A percentile compares a stretch with the other conserved stretches of the same genome.
phyloP scores from a whole-genome alignment of 2,113 vertebrate genomes.

The Triplophysa siluroides region DNA sequence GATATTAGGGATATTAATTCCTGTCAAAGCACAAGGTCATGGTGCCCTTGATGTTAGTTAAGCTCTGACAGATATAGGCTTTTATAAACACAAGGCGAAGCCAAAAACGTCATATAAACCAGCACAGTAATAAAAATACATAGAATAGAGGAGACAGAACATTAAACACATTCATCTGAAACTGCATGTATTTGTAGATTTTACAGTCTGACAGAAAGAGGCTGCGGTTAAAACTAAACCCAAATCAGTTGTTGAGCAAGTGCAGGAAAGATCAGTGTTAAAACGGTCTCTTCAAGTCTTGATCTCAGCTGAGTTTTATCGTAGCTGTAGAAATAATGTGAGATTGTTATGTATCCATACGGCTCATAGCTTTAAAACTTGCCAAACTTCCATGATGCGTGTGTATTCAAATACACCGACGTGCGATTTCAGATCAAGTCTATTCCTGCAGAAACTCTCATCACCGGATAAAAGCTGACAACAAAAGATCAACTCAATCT shows the following conservation, averaged over 20 bases:
- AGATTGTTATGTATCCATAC: no score
- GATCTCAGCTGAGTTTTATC: no score
- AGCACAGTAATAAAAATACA: neutral
- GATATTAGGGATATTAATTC: constrained; percentile 16
- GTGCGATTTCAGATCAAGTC: constrained; percentile 9
- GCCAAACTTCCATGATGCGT: constrained; percentile 2
- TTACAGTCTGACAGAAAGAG: no score
- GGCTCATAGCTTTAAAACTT: no score
- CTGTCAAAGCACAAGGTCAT: constrained; percentile 29
- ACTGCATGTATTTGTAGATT: no score
- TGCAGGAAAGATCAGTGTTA: no score
- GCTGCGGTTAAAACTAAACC: no score
- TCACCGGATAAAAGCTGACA: constrained; percentile 1
- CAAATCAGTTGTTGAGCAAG: no score
- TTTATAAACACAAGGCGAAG: constrained; percentile 15
- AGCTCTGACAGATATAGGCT: constrained; percentile 3
- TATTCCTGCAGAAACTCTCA: constrained; percentile 20
- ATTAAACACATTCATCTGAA: no score
- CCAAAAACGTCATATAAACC: constrained; percentile 6
- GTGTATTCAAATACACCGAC: constrained; percentile 12
- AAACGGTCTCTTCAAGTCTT: no score
- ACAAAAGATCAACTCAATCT: constrained; percentile 19
- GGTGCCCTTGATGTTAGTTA: constrained; percentile 10
- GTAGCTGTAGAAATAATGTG: no score
- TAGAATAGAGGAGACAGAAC: no score